Evolutionary conservation across 2,888 invertebrate species (phyloP), one percentile per base, ranked within the genome.

Genomic region (Heliconius erato): DNA sequence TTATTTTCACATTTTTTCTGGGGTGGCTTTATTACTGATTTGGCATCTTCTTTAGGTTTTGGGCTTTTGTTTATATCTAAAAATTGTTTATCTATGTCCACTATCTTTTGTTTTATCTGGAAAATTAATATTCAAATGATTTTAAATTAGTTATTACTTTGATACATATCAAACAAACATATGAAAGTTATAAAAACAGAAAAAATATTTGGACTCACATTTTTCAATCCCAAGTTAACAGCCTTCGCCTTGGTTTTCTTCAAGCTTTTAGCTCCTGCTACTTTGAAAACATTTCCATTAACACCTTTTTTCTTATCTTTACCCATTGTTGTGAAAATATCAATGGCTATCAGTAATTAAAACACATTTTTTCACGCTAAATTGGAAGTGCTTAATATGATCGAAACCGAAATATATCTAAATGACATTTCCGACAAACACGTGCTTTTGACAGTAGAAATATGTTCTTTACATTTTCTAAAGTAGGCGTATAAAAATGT

Each of bases 231-330:
- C 76, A 95, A 89, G 84, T 94, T 95, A 0, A 96, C 95, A 32
- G 92, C 91, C 89, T 95, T 95, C 2, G 95, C 91, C 88, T 95
- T 96, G 0, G 93, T 90, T 91, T 95, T 95, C 89, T 95, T 96
- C 32, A 96, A 90, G 85, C 95, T 96, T 88, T 96, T 96, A 26
- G 95, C 95, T 82, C 95, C 95, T 40, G 94, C 95, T 44, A 96
- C 94, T 90, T 95, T 96, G 80, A 96, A 95, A 26, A 96, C 93
- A 85, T 95, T 95, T 3, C 90, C 91, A 85, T 94, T 95, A 9
- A 89, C 84, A 23, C 93, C 93, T 85, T 93, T 94, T 84, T 93
- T 94, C 83, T 93, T 94, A 74, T 93, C 94, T 90, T 94, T 95
- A 23, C 93, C 95, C 95, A 95, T 95, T 72, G 83, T 89, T 69